A percentile compares a stretch with the other conserved stretches of the same genome.
These are phyloP conservation scores for Eulemur macaco DNA, from an alignment of 2,113 vertebrate genomes.

Conservation along the genomic window DNA sequence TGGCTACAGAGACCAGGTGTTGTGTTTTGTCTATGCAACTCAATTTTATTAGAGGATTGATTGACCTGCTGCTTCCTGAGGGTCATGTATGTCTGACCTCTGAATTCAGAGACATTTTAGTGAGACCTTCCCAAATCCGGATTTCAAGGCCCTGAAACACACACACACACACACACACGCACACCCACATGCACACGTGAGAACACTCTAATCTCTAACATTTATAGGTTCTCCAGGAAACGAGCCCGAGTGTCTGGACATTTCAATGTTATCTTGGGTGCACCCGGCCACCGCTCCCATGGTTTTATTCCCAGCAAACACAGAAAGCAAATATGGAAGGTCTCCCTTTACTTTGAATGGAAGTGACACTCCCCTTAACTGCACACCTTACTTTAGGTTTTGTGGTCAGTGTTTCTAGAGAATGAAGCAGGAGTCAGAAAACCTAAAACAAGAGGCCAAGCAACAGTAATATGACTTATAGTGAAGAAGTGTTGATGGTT, in stretches of 20 bases:
- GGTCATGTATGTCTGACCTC: background rate
- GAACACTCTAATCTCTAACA: slow-evolving; percentile 18
- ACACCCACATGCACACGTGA: background rate
- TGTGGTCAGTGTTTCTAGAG: background rate
- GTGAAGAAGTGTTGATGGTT: background rate
- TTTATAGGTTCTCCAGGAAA: slow-evolving; percentile 59
- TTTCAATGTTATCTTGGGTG: slow-evolving; percentile 82
- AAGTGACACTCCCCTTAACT: background rate
- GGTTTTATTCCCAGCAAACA: slow-evolving; percentile 80
- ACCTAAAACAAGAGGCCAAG: background rate
- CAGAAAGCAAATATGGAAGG: slow-evolving; percentile 66
- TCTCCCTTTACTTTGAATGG: slow-evolving; percentile 51
- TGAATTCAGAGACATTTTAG: slow-evolving; percentile 36
- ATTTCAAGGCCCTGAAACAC: slow-evolving; percentile 55
- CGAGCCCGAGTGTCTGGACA: slow-evolving; percentile 34
- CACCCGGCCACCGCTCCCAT: slow-evolving; percentile 65
- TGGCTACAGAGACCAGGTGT: background rate
- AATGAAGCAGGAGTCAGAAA: background rate
- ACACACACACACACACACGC: background rate
- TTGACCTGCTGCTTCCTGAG: background rate
- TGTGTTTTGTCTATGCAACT: background rate
- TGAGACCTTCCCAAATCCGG: slow-evolving; percentile 45
- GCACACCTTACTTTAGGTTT: background rate
- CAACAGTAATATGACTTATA: background rate
- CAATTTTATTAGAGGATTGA: background rate